phyloP scores from a whole-genome alignment of 2,888 invertebrate species.

The Saturnia pavonia region DNA sequence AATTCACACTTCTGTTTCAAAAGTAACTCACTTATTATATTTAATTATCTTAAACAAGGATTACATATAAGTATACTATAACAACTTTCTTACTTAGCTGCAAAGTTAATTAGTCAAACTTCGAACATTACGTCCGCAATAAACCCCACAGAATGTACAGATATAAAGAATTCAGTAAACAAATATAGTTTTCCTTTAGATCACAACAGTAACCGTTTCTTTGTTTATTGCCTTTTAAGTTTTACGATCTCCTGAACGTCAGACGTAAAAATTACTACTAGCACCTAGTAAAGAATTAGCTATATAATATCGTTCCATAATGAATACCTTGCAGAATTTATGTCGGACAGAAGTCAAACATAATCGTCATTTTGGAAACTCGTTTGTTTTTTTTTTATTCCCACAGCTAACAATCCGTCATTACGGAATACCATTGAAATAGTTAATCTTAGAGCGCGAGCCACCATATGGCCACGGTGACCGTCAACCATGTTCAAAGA shows the following conservation, averaged over 20 bases:
- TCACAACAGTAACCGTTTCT: constrained; percentile 24
- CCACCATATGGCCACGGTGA: constrained; percentile 75
- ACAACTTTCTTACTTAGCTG: constrained; percentile 12
- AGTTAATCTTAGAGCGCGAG: constrained; percentile 59
- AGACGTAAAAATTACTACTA: constrained; percentile 31
- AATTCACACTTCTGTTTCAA: neutral
- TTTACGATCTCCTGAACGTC: constrained; percentile 37
- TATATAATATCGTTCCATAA: constrained; percentile 15
- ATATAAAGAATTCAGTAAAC: constrained; percentile 13
- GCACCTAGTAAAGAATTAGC: constrained; percentile 21
- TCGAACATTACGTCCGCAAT: neutral
- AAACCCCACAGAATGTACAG: constrained; percentile 7
- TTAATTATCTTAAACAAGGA: constrained; percentile 5
- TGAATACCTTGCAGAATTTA: neutral
- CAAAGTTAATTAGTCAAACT: constrained; percentile 16
- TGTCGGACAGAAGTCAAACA: constrained; percentile 10
- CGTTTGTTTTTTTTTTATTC: constrained; percentile 38
- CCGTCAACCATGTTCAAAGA: constrained; percentile 78
- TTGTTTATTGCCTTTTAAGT: constrained; percentile 32
- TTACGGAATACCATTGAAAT: constrained; percentile 66
- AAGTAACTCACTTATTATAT: neutral
- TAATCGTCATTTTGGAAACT: constrained; percentile 22
- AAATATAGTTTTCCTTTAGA: constrained; percentile 12
- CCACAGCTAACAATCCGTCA: constrained; percentile 60
- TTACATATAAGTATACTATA: neutral